phyloP scores from a whole-genome alignment of 2,888 invertebrate genomes.

The Papilio protenor region DNA sequence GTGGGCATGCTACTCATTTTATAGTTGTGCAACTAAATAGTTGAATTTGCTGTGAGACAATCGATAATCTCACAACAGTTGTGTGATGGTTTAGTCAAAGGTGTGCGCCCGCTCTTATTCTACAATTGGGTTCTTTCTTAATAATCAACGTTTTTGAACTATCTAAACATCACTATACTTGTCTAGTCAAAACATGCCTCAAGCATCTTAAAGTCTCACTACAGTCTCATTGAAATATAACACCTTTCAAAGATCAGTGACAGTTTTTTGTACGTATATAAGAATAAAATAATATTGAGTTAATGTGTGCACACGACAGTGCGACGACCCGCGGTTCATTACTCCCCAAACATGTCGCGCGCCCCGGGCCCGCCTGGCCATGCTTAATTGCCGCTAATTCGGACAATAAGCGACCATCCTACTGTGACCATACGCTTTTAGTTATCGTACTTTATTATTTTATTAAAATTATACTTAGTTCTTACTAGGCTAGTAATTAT shows the following conservation, averaged over 20 bases:
- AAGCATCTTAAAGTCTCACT: background rate
- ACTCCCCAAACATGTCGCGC: constrained; percentile 40
- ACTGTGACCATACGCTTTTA: background rate
- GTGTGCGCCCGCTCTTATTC: too few relatives aligned
- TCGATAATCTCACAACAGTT: too few relatives aligned
- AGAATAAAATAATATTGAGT: constrained; percentile 7
- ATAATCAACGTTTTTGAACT: background rate
- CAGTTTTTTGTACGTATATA: background rate
- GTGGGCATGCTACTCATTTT: too few relatives aligned
- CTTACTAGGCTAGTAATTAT: background rate
- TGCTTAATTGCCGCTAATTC: constrained; percentile 53
- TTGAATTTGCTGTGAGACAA: too few relatives aligned
- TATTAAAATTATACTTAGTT: background rate
- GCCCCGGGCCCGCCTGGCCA: constrained; percentile 7
- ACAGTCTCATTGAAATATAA: background rate
- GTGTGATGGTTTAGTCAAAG: too few relatives aligned
- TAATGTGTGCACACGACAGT: constrained; percentile 12
- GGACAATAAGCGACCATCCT: constrained; percentile 50
- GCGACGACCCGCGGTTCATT: constrained; percentile 40
- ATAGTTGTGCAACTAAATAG: too few relatives aligned
- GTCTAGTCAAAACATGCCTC: background rate
- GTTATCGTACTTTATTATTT: background rate
- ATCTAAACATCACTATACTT: too few relatives aligned
- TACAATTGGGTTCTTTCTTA: too few relatives aligned
- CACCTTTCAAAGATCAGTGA: background rate